phyloP scores from a whole-genome alignment of 2,888 invertebrate species.

The Chrysina gloriosa region DNA sequence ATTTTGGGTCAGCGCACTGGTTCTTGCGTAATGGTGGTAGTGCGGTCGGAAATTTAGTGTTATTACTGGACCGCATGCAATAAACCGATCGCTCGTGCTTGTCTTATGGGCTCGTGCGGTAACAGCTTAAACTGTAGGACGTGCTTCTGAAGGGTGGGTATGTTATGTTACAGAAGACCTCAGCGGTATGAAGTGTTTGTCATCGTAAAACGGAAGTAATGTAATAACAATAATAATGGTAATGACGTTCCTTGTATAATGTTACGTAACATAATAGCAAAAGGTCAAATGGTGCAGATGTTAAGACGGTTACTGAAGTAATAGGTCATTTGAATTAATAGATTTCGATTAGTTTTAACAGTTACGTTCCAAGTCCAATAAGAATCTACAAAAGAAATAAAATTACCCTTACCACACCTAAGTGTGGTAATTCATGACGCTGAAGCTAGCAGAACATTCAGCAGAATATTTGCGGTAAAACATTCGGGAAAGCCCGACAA shows the following conservation, averaged over 20 bases:
- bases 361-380: too few relatives aligned
- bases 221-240: not conserved
- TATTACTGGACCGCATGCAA: slow-evolving; percentile 29
- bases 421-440: too few relatives aligned
- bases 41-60: slow-evolving; percentile 33
- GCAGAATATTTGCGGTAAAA: too few relatives aligned
- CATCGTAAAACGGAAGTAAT: not conserved
- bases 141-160: not conserved
- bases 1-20: slow-evolving; percentile 28
- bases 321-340: too few relatives aligned
- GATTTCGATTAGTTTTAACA: too few relatives aligned
- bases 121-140: not conserved
- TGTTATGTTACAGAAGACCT: not conserved
- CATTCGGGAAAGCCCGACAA: too few relatives aligned
- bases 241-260: not conserved
- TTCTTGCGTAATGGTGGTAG: not conserved
- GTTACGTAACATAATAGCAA: too few relatives aligned
- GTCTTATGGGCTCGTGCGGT: not conserved
- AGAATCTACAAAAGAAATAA: too few relatives aligned
- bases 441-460: too few relatives aligned
- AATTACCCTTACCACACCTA: too few relatives aligned
- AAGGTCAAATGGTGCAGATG: too few relatives aligned
- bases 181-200: not conserved
- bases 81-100: slow-evolving; percentile 28
- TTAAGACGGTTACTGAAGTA: too few relatives aligned